Percentiles rank a stretch among this genome's conserved stretches.
Conservation (phyloP, 1,140 invertebrate genomes). For the Diuraphis noxia region DNA sequence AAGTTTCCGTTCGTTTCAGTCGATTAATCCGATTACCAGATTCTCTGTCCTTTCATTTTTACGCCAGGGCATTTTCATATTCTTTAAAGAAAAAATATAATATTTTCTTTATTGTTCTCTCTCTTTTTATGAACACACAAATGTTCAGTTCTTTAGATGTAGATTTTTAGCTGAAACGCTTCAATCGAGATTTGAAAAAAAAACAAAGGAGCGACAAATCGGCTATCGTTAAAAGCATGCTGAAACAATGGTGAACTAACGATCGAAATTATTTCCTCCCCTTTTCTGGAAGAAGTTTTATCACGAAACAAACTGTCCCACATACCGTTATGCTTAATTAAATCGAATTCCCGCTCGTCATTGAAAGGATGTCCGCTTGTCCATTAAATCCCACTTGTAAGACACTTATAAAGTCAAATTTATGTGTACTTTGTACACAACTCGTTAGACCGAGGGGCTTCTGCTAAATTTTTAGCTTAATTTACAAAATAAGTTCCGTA, state of each 20-base stretch:
- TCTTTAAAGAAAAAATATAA: not conserved
- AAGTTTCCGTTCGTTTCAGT: constrained; percentile 46
- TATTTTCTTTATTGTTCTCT: not conserved
- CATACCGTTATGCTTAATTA: constrained; percentile 43
- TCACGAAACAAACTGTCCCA: constrained; percentile 7
- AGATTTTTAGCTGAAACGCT: not conserved
- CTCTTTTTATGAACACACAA: not conserved
- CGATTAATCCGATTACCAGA: constrained; percentile 46
- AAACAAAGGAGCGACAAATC: constrained; percentile 22
- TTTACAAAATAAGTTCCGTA: not conserved
- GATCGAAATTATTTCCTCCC: constrained; percentile 44
- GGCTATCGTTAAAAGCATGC: constrained; percentile 7
- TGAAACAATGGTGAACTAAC: constrained; percentile 8
- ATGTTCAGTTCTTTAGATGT: not conserved
- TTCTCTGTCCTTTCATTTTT: constrained; percentile 27
- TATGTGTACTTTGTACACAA: not conserved
- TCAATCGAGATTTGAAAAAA: not conserved
- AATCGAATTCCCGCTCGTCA: constrained; percentile 1
- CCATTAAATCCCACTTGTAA: not conserved
- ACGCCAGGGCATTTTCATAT: not conserved
- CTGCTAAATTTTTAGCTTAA: not conserved
- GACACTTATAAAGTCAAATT: constrained; percentile 24
- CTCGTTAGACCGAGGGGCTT: not conserved
- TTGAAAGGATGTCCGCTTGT: not conserved
- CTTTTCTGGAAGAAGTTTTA: not conserved